These are phyloP conservation scores for Clarias fuscus DNA, from an alignment of 2,797 vertebrate species.

Conservation along the genomic window DNA sequence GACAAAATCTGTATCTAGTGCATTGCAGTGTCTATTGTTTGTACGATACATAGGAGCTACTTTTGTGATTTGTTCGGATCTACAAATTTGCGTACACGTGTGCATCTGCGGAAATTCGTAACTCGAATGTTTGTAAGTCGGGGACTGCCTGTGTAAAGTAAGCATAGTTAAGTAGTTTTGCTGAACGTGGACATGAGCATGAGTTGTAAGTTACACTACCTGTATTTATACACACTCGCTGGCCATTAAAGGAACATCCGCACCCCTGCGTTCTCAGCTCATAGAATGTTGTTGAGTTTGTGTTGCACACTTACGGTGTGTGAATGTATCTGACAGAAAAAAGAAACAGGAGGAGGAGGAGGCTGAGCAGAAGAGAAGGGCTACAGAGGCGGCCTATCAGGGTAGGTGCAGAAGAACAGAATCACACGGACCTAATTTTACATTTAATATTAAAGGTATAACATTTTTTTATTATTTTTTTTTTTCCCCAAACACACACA, in stretches of 20 bases:
- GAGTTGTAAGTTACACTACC: neutral
- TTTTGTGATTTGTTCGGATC: too few relatives aligned
- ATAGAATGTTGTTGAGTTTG: neutral
- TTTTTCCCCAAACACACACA: neutral
- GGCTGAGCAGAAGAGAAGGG: constrained; percentile 92
- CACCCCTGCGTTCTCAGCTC: neutral
- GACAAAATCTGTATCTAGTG: too few relatives aligned
- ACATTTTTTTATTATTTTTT: neutral
- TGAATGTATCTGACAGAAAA: constrained; percentile 75
- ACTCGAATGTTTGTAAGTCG: too few relatives aligned
- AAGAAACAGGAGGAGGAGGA: constrained; percentile 96
- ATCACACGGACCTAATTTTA: neutral
- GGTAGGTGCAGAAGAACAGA: constrained; percentile 67
- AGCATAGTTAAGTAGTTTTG: neutral
- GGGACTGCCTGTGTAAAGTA: neutral
- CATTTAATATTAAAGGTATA: too few relatives aligned
- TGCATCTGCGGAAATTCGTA: too few relatives aligned
- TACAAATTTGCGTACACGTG: too few relatives aligned
- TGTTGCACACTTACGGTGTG: neutral
- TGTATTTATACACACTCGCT: neutral
- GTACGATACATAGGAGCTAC: too few relatives aligned
- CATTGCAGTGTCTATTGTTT: too few relatives aligned
- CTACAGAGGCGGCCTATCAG: constrained; percentile 93
- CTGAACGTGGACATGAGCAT: neutral
- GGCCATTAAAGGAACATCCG: neutral